Evolutionary conservation across 2,888 invertebrate genomes (phyloP), one percentile per base, ranked within the genome.

Genomic region (Patella pellucida): DNA sequence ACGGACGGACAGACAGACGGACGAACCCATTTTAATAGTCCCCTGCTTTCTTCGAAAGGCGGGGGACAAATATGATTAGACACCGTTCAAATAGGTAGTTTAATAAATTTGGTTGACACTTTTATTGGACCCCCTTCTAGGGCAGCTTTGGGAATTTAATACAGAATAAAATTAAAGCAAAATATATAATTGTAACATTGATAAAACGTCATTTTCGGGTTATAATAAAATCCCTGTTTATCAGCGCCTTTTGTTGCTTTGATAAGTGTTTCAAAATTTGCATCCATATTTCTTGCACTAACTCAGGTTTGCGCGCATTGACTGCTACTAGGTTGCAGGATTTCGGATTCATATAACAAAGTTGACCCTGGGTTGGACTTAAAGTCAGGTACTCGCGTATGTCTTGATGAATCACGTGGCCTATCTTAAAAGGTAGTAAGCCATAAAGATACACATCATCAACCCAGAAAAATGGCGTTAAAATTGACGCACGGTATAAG

Each of bases 301-400:
- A 78, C 11, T 80, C 82, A 11, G 84, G 80, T 50, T 80, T 70
- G 54, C 79, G 77, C 0, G 84, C 83, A 27, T 79, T 81, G 2
- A 82, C 80, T 2, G 82, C 86, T 27, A 85, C 62, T 50, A 81
- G 73, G 15, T 76, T 68, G 72, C 85, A 85, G 2, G 81, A 77
- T 52, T 75, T 80, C 62, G 78, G 76, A 41, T 76, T 76, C 2
- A 76, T 75, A 75, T 82, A 86, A 75, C 85, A 85, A 15, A 79
- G 50, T 1, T 82, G 52, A 1, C 85, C 84, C 4, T 71, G 52
- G 9, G 79, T 80, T 69, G 80, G 75, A 69, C 96, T 96, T 72
- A 97, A 92, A 7, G 96, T 97, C 77, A 98, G 96, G 91, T 97
- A 97, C 91, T 96, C 96, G 7, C 96, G 92, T 81, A 98, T 73